Conservation (phyloP, 2,888 invertebrate genomes). For the Aethes cnicana region DNA sequence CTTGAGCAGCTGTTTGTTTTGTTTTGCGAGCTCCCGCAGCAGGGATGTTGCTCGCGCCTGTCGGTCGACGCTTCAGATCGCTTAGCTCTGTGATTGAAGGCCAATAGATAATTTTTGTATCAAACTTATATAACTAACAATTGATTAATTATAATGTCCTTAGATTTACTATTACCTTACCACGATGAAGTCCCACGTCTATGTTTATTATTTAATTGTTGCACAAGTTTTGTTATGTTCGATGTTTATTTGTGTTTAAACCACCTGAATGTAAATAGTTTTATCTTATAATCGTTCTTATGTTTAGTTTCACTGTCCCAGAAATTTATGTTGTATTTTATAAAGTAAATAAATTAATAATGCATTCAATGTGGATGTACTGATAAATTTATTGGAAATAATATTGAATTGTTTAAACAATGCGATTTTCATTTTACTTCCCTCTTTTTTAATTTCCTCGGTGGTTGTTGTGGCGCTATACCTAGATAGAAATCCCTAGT, state of each 20-base stretch:
- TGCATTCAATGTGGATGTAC: constrained; percentile 80
- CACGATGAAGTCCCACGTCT: constrained; percentile 77
- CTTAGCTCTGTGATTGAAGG: constrained; percentile 80
- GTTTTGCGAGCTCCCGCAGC: constrained; percentile 4
- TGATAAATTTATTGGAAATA: constrained; percentile 82
- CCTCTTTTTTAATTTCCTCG: too few relatives aligned
- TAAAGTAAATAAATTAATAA: constrained; percentile 62
- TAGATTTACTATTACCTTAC: constrained; percentile 75
- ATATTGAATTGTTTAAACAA: constrained; percentile 81
- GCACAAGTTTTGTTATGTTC: constrained; percentile 81
- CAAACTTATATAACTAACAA: constrained; percentile 76
- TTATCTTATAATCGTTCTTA: constrained; percentile 68
- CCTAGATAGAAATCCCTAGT: not conserved
- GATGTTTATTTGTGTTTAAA: constrained; percentile 77
- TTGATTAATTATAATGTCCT: constrained; percentile 61
- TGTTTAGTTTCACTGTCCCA: constrained; percentile 71
- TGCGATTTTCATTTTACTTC: constrained; percentile 46
- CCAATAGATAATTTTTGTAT: constrained; percentile 80
- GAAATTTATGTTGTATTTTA: constrained; percentile 75
- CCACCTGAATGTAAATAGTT: constrained; percentile 77
- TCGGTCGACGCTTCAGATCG: constrained; percentile 60
- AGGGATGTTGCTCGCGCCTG: constrained; percentile 30
- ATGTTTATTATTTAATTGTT: constrained; percentile 82
- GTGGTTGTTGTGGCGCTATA: not conserved
- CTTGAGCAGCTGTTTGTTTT: constrained; percentile 5